Evolutionary conservation across 2,888 invertebrate species (phyloP).

Genomic region (Alentia gelatinosa): DNA sequence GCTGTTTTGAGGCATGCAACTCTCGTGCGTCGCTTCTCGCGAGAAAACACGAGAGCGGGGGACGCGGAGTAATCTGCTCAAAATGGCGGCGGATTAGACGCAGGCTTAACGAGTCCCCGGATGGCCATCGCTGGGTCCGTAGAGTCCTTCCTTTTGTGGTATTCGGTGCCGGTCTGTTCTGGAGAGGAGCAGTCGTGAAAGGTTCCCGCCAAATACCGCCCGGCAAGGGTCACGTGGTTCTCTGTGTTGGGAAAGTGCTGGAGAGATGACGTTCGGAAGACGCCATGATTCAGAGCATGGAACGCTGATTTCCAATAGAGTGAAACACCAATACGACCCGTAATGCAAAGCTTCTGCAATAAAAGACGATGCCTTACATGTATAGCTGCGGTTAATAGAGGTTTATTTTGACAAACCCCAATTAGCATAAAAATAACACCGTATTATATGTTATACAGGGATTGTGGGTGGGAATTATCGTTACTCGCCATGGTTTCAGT

Average conservation of each 20-base stretch:
- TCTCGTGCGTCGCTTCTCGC: neutral
- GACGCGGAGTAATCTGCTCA: constrained; percentile 24
- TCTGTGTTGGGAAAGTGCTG: neutral
- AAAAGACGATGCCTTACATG: neutral
- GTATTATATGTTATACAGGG: no score
- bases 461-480: no score
- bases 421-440: no score
- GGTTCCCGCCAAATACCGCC: neutral
- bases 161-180: neutral
- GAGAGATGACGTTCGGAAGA: neutral
- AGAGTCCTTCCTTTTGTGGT: neutral
- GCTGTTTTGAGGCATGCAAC: constrained; percentile 11
- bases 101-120: constrained; percentile 10
- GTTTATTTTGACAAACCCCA: neutral
- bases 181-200: neutral
- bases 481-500: no score
- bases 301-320: neutral
- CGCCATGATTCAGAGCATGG: neutral
- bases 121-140: neutral
- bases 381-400: neutral
- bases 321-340: neutral
- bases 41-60: constrained; percentile 11
- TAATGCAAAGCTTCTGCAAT: neutral
- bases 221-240: neutral
- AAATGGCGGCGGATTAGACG: constrained; percentile 37